phyloP scores from a whole-genome alignment of 2,113 vertebrate genomes.

The Atherinomorus stipes region DNA sequence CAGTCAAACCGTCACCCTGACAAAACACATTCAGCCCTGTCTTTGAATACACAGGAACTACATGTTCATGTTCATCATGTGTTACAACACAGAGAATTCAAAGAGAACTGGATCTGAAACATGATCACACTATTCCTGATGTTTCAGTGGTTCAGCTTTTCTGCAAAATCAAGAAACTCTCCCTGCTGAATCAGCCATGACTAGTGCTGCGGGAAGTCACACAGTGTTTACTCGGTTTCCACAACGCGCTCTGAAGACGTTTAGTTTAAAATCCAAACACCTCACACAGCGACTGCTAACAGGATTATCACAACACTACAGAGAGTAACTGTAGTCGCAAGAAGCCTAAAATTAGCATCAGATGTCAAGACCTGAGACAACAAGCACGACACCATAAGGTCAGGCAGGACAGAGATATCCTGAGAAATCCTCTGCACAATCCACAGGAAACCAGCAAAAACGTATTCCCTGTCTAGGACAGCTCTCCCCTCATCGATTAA shows the following conservation, averaged over 20 bases:
- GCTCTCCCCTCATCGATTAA: no score
- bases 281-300: constrained; percentile 1
- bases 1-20: not conserved
- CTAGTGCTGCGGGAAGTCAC: no score
- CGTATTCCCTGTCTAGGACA: no score
- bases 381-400: constrained; percentile 43
- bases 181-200: not conserved
- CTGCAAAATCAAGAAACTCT: not conserved
- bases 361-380: constrained; percentile 63
- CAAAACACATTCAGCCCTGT: not conserved
- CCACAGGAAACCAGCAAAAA: no score
- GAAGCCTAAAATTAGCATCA: constrained; percentile 60
- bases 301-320: constrained; percentile 18
- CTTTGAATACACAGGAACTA: not conserved
- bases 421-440: constrained; percentile 16
- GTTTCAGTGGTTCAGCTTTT: no score
- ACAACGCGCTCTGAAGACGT: not conserved
- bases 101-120: no score
- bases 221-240: constrained; percentile 1
- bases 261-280: constrained; percentile 20
- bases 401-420: constrained; percentile 47
- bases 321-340: constrained; percentile 40
- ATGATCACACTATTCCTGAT: no score
- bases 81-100: no score
- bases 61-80: not conserved